Conservation (phyloP, 1,140 invertebrate species). For the Drosophila bocki region DNA sequence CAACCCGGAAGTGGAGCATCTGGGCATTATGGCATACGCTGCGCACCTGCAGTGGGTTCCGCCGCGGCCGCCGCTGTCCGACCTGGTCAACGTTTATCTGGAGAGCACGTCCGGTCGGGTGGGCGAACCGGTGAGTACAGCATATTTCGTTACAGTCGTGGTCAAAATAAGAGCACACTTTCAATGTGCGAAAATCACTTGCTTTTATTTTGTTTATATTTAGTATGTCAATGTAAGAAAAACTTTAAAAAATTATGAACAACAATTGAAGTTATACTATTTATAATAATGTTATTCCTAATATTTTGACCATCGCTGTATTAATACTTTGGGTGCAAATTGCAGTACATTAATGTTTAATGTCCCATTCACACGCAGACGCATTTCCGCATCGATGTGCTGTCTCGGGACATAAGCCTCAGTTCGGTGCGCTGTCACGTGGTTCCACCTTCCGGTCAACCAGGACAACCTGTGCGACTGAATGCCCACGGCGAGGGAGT, state of each 20-base stretch:
- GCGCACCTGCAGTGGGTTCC: conserved; percentile 95
- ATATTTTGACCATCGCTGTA: conserved; percentile 3
- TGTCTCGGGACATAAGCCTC: conserved; percentile 91
- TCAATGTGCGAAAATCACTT: no score
- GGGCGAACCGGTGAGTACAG: conserved; percentile 90
- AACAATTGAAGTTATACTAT: neutral
- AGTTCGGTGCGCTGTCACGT: conserved; percentile 93
- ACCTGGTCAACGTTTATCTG: conserved; percentile 90
- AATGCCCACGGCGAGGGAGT: conserved; percentile 90
- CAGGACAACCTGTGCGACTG: conserved; percentile 87
- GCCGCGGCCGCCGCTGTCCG: conserved; percentile 91
- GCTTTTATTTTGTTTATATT: neutral
- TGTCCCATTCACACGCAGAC: conserved; percentile 87
- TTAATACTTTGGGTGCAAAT: conserved; percentile 2
- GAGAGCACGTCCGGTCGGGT: conserved; percentile 93
- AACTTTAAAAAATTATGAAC: neutral
- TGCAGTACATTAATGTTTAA: conserved; percentile 63
- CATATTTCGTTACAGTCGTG: conserved; percentile 4
- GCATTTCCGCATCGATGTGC: conserved; percentile 91
- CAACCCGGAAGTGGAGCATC: conserved; percentile 96
- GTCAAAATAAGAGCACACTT: conserved; percentile 1
- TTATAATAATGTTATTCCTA: no score
- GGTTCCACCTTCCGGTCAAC: conserved; percentile 90
- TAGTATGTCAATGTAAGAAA: neutral
- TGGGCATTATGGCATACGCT: conserved; percentile 98